Base-by-base conservation (phyloP, 2,888 invertebrate species). In the Callyntrura guangdongensis region DNA sequence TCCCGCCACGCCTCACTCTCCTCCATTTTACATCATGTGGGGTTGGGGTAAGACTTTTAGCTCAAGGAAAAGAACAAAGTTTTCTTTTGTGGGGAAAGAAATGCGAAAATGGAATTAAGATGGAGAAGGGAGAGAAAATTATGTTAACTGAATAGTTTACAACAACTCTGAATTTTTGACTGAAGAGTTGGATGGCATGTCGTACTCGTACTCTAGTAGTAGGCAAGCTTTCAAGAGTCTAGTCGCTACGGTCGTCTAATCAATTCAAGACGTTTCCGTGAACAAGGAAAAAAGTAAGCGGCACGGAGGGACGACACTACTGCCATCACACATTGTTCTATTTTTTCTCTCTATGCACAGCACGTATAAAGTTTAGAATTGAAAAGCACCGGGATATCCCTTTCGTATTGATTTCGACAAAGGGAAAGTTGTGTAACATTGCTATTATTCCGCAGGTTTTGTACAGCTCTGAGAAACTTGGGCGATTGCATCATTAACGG, bases 71-170 rank as follows among this genome's bases (percentile, higher is more conserved):
- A 27, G 5, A 67, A 14, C 9, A 22, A 67, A 1, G 1, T 67
- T 67, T 67, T 14, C 14, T 74, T 47, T 74, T 0, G 20, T 45
- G 9, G 47, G 9, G 3, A 17, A 17, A 6, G 6, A 36, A 36
- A 36, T 4, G 36, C 36, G n/a, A 20, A 67, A 67, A 25, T 25
- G 36, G 53, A 67, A 67, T 67, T 67, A 67, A 22, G 67, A 67
- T 27, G 20, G 67, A 12, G 67, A 4, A 36, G 6, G 27, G 69
- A 69, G 25, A 69, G 77, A 79, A 77, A 53, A 79, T 79, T 79
- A 79, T 79, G 77, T 56, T 53, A 79, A 53, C 49, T 79, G 53
- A 53, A 79, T 79, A 49, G 77, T 56, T 79, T 53, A 56, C 77
- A 53, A 53, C 77, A 53, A 79, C 22, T n/a, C n/a, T 79, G 17